Conservation (phyloP, 2,888 invertebrate species). For the Anoncus sp. region DNA sequence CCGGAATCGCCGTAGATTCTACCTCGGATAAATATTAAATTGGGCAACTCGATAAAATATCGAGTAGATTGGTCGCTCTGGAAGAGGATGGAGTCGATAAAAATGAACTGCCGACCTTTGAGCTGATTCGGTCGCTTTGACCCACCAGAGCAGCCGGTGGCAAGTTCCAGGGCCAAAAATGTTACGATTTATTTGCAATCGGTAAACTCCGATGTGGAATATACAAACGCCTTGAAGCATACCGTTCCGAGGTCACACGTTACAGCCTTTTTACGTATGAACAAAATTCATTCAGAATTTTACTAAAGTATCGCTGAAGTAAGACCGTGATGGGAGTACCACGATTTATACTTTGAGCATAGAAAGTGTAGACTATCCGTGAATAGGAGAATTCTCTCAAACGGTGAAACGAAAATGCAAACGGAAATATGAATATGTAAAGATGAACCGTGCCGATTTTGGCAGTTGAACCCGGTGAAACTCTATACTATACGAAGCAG, state of each 20-base stretch:
- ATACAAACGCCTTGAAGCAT: neutral
- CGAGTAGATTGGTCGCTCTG: constrained; percentile 20
- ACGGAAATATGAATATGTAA: constrained; percentile 4
- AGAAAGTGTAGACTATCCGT: neutral
- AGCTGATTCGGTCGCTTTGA: constrained; percentile 22
- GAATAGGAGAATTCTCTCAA: constrained; percentile 5
- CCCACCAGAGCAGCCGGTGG: neutral
- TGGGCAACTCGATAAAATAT: constrained; percentile 49
- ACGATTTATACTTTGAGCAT: constrained; percentile 7
- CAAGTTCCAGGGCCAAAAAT: neutral
- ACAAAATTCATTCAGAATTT: too few species aligned
- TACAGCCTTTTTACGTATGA: too few species aligned
- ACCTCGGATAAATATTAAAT: constrained; percentile 50
- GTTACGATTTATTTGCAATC: constrained; percentile 9
- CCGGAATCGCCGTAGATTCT: constrained; percentile 6
- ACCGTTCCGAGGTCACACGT: neutral
- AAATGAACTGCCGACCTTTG: constrained; percentile 35
- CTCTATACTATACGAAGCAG: neutral
- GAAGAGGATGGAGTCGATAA: constrained; percentile 29
- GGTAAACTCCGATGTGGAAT: neutral
- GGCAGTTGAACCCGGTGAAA: too few species aligned
- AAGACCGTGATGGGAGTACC: neutral
- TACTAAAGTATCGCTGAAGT: too few species aligned
- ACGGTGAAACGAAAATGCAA: constrained; percentile 14
- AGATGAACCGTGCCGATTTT: neutral